A percentile compares a stretch with the other conserved stretches of the same genome.
phyloP scores from a whole-genome alignment of 2,113 vertebrate species.

The Hippolais icterina region DNA sequence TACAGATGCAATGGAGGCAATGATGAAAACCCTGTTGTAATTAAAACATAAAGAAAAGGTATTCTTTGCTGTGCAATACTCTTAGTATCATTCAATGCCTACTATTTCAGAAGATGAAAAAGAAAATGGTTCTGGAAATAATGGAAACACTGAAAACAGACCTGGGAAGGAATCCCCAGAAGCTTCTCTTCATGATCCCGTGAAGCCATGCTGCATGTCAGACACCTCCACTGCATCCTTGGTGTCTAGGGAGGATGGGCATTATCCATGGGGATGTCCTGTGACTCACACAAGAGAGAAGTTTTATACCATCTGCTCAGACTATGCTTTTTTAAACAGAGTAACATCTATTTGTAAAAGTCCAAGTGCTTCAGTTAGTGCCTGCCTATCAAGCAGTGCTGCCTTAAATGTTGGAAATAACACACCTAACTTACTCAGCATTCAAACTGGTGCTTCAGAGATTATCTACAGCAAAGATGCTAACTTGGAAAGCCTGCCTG shows the following conservation, averaged over 20 bases:
- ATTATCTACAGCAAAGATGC: slow-evolving; percentile 79
- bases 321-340: slow-evolving; percentile 94
- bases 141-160: slow-evolving; percentile 69
- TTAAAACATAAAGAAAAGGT: neutral
- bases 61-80: neutral
- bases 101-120: slow-evolving; percentile 86
- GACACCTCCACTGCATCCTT: slow-evolving; percentile 71
- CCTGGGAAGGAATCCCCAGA: slow-evolving; percentile 70
- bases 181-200: slow-evolving; percentile 57
- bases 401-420: slow-evolving; percentile 71
- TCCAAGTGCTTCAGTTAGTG: slow-evolving; percentile 71
- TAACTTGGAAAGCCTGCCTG: slow-evolving; percentile 81
- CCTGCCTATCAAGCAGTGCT: slow-evolving; percentile 71
- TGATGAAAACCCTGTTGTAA: slow-evolving; percentile 29
- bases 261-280: slow-evolving; percentile 92
- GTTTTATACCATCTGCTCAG: slow-evolving; percentile 97
- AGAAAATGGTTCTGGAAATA: slow-evolving; percentile 75
- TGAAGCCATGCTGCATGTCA: slow-evolving; percentile 73
- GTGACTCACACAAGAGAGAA: slow-evolving; percentile 95
- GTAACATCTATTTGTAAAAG: slow-evolving; percentile 85
- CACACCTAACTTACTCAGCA: slow-evolving; percentile 64
- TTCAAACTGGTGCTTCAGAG: slow-evolving; percentile 70
- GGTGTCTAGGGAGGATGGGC: slow-evolving; percentile 83
- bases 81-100: slow-evolving; percentile 84
- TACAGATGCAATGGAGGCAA: slow-evolving; percentile 43